Percentiles rank a stretch among this genome's conserved stretches.
Evolutionary conservation across 1,140 invertebrate species (phyloP).

Genomic region (Melitaea cinxia): DNA sequence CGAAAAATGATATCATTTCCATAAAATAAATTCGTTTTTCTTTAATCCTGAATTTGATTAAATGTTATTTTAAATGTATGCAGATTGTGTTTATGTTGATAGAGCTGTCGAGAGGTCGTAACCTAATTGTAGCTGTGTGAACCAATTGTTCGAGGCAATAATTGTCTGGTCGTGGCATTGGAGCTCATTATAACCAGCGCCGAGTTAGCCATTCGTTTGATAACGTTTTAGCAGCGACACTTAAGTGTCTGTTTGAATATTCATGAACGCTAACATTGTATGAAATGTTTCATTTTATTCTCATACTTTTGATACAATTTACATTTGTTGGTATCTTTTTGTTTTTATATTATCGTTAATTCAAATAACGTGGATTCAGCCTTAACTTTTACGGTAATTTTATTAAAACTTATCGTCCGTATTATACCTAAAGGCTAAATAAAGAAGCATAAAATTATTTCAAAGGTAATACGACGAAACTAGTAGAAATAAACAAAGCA

Average conservation of each 20-base stretch:
- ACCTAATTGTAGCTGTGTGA: constrained; percentile 28
- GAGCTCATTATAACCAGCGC: constrained; percentile 8
- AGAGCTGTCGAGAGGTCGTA: constrained; percentile 24
- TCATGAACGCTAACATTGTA: neutral
- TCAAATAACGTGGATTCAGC: neutral
- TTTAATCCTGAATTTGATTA: neutral
- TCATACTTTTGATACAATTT: neutral
- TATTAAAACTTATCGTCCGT: too few species aligned
- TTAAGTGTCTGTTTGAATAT: constrained; percentile 2
- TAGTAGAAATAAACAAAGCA: constrained; percentile 1
- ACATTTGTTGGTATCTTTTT: neutral
- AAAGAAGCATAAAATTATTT: too few species aligned
- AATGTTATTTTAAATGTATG: neutral
- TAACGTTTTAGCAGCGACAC: neutral
- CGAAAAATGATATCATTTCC: neutral
- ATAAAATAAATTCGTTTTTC: neutral
- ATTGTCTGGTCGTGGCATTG: constrained; percentile 19
- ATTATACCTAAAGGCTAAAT: too few species aligned
- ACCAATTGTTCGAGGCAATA: constrained; percentile 10
- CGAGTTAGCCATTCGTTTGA: neutral
- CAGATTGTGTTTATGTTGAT: constrained; percentile 22
- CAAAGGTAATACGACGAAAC: too few species aligned
- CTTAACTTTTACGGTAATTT: too few species aligned
- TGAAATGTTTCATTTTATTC: neutral
- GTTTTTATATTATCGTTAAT: neutral